Conservation (phyloP, 2,888 invertebrate species). For the Spatulosminthurus flaviceps region DNA sequence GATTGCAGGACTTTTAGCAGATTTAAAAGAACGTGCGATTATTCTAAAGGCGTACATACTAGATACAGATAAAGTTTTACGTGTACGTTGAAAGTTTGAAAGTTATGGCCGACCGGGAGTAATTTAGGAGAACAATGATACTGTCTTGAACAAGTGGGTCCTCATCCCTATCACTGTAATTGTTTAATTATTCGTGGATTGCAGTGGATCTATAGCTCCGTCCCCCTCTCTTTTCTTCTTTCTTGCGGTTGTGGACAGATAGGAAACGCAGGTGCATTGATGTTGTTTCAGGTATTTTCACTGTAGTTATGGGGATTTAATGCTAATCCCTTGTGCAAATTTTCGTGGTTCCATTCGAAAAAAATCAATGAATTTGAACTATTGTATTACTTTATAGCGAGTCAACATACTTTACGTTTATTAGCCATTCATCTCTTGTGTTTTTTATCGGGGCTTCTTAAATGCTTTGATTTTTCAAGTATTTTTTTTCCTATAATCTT, state of each 20-base stretch:
- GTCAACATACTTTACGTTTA: slow-evolving; percentile 6
- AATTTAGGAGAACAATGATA: slow-evolving; percentile 12
- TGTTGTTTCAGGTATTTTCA: background rate
- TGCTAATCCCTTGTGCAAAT: slow-evolving; percentile 4
- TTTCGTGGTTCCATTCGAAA: background rate
- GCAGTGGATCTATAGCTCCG: background rate
- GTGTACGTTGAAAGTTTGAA: too few relatives aligned
- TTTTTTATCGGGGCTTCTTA: background rate
- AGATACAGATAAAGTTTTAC: too few relatives aligned
- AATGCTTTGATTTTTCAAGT: slow-evolving; percentile 18
- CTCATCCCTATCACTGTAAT: slow-evolving; percentile 2
- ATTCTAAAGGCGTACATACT: too few relatives aligned
- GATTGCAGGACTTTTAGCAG: too few relatives aligned
- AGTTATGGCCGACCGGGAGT: background rate
- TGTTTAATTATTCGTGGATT: slow-evolving; percentile 18
- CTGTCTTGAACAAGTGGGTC: slow-evolving; percentile 9
- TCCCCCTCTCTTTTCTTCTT: slow-evolving; percentile 19
- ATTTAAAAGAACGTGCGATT: too few relatives aligned
- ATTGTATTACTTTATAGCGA: background rate
- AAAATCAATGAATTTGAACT: slow-evolving; percentile 4
- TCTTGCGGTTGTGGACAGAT: background rate
- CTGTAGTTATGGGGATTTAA: slow-evolving; percentile 20
- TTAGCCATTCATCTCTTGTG: background rate
- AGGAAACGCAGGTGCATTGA: background rate
- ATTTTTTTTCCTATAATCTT: background rate